Percentiles rank a stretch among this genome's conserved stretches.
Evolutionary conservation across 2,888 invertebrate species (phyloP).

Genomic region (Aradus depressus): DNA sequence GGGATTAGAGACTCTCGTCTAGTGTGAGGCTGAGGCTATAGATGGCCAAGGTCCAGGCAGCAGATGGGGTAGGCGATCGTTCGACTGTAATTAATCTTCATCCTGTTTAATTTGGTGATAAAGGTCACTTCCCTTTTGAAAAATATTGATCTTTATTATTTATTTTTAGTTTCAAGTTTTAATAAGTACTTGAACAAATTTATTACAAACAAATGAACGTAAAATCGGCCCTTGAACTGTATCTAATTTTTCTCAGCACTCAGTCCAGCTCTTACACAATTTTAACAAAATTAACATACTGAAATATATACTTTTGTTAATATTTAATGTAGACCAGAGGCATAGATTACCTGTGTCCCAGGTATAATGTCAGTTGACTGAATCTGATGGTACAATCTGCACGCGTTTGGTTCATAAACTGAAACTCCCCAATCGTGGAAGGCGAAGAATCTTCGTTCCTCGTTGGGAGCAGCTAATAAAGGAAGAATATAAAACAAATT

Average conservation of each 20-base stretch:
- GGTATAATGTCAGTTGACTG: constrained; percentile 58
- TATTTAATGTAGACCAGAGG: background rate
- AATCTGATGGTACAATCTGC: constrained; percentile 57
- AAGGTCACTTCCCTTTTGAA: too few species aligned
- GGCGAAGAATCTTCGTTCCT: constrained; percentile 56
- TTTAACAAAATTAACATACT: background rate
- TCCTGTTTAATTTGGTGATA: too few species aligned
- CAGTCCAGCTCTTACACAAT: background rate
- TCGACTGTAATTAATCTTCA: too few species aligned
- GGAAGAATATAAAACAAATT: too few species aligned
- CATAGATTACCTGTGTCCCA: constrained; percentile 47
- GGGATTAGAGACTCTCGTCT: too few species aligned
- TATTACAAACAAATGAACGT: too few species aligned
- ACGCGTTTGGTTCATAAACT: constrained; percentile 58
- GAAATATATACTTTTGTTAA: background rate
- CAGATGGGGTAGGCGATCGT: too few species aligned
- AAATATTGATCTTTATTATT: too few species aligned
- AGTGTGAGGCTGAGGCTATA: too few species aligned
- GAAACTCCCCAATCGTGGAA: constrained; percentile 66
- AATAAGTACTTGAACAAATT: too few species aligned
- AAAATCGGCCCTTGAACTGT: background rate
- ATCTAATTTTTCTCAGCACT: background rate
- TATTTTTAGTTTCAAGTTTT: too few species aligned
- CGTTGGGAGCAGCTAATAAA: constrained; percentile 44
- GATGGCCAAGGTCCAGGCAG: too few species aligned